phyloP scores from a whole-genome alignment of 2,888 invertebrate genomes.

The Drosophila pegasa region DNA sequence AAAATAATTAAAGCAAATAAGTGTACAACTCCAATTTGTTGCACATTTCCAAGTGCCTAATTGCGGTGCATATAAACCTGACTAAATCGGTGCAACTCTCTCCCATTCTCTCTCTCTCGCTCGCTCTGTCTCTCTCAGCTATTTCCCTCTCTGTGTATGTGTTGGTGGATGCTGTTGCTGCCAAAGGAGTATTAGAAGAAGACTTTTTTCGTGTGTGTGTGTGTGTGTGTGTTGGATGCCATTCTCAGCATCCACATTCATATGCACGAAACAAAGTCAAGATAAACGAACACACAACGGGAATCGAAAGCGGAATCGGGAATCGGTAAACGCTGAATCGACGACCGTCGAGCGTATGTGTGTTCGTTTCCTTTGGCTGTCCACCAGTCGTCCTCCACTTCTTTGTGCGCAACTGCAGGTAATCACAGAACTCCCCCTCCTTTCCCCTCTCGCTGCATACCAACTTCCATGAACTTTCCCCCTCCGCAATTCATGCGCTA shows the following conservation, averaged over 20 bases:
- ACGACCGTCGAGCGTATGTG: conserved; percentile 37
- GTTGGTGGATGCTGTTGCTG: conserved; percentile 57
- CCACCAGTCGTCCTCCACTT: conserved; percentile 36
- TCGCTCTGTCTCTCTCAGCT: not conserved
- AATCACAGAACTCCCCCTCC: conserved; percentile 39
- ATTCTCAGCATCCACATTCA: conserved; percentile 61
- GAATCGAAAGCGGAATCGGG: conserved; percentile 34
- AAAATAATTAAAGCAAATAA: conserved; percentile 76
- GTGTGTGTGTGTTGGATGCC: conserved; percentile 42
- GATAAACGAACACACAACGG: conserved; percentile 37
- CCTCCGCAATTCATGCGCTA: conserved; percentile 14
- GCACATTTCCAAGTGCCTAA: conserved; percentile 46
- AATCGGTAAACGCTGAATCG: conserved; percentile 37
- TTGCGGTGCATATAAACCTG: conserved; percentile 30
- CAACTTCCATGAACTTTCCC: not conserved
- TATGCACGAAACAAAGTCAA: conserved; percentile 29
- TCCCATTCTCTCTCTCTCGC: not conserved
- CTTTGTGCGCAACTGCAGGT: conserved; percentile 76
- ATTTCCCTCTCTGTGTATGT: conserved; percentile 17
- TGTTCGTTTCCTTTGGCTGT: conserved; percentile 38
- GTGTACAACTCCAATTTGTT: conserved; percentile 64
- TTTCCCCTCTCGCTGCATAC: not conserved
- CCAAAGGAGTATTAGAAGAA: conserved; percentile 52
- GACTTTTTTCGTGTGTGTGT: conserved; percentile 15
- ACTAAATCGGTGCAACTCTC: conserved; percentile 37